These are phyloP conservation scores for Lampris incognitus DNA, from an alignment of 2,113 vertebrate genomes.

Conservation along the genomic window DNA sequence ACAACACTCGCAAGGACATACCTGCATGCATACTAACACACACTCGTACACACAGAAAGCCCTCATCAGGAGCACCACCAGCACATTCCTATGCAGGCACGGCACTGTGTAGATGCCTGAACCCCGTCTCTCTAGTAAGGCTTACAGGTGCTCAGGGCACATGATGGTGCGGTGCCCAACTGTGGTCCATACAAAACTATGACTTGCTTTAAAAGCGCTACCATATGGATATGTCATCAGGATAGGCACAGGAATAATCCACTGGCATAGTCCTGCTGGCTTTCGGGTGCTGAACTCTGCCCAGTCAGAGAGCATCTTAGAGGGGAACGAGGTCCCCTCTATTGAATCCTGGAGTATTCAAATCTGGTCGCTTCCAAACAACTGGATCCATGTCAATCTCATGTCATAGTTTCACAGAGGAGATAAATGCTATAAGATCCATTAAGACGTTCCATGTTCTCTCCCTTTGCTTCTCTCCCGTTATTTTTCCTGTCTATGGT, in stretches of 20 bases:
- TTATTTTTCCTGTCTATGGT: not conserved
- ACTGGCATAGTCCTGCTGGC: not conserved
- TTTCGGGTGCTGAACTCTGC: not conserved
- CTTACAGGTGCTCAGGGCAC: constrained; percentile 53
- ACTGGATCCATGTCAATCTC: not conserved
- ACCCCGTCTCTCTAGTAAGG: constrained; percentile 35
- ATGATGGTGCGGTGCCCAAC: constrained; percentile 28
- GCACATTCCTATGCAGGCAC: constrained; percentile 37
- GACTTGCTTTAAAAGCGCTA: constrained; percentile 47
- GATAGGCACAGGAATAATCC: not conserved
- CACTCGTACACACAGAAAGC: constrained; percentile 13
- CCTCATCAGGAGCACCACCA: not conserved
- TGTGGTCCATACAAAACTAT: not conserved
- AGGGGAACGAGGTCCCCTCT: not conserved
- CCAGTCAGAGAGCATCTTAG: not conserved
- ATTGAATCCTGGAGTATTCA: too few species aligned
- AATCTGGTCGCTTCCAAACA: not conserved
- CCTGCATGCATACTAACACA: not conserved
- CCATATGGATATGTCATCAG: constrained; percentile 41
- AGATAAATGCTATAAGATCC: not conserved
- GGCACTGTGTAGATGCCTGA: constrained; percentile 28
- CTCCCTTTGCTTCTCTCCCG: constrained; percentile 12
- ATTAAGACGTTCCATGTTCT: not conserved
- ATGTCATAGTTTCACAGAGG: not conserved
- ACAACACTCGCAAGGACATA: not conserved